Base-by-base conservation (phyloP, 2,113 vertebrate species). In the Gallinago paraguaiae region DNA sequence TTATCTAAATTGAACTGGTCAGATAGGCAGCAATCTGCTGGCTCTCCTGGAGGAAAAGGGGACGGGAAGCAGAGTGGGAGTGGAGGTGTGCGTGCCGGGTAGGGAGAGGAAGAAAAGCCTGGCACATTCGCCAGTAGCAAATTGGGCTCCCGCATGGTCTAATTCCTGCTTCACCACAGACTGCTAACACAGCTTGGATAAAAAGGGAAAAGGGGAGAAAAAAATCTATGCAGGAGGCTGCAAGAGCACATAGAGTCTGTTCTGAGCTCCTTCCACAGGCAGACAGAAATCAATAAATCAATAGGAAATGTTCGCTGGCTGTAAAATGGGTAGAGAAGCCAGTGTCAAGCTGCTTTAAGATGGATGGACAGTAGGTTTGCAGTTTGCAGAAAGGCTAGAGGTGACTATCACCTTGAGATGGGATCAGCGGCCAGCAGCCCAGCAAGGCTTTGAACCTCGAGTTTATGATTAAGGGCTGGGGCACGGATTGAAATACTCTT, bases 281-380 rank as follows among this genome's bases (percentile, higher is more conserved):
- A 99, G 99, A 98, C 98, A 98, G 97, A 96, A 98, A 99, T 99
- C 99, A 99, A 99, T 99, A 99, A 99, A 99, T 99, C 99, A 99
- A 99, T 99, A 98, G 98, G 98, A 98, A 99, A 98, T 98, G 98
- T 98, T 99, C 98, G 98, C 99, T 99, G 99, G 98, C 98, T 99
- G 99, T 98, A 98, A 98, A 98, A 98, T 98, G 98, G 99, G 98
- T 98, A 98, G 98, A 99, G 98, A 98, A 98, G 97, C 98, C 98
- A 97, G 98, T 98, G 98, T 98, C 98, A 98, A 98, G 98, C 98
- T 98, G 98, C 98, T 98, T 98, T 96, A 98, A 99, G 99, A 99
- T 99, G 98, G 98, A 99, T 99, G 98, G 98, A 99, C 98, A 95
- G 93, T 97, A 95, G 98, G 97, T 97, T 98, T 97, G 97, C 96